Percentiles rank a stretch among this genome's conserved stretches.
Evolutionary conservation across 2,888 invertebrate genomes (phyloP).

Genomic region (Cerceris ruficornis): DNA sequence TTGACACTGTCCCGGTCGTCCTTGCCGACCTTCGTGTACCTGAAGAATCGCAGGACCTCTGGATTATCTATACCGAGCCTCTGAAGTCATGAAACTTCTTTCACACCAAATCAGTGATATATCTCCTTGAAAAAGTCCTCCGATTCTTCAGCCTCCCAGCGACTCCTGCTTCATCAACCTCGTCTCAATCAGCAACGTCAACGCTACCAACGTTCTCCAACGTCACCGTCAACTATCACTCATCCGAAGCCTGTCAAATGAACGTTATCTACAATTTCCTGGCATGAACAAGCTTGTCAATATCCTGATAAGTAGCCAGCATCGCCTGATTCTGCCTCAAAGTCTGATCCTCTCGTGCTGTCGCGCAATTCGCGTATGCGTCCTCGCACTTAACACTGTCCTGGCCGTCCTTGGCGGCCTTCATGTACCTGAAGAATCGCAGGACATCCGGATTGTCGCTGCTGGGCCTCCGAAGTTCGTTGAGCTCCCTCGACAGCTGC

Average conservation of each 20-base stretch:
- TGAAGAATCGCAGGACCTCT: no score
- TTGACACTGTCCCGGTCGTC: no score
- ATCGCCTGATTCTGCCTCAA: constrained; percentile 87
- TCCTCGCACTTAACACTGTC: constrained; percentile 89
- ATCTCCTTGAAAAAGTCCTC: no score
- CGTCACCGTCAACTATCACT: no score
- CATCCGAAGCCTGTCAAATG: background rate
- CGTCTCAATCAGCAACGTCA: no score
- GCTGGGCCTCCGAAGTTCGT: constrained; percentile 92
- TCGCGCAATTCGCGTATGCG: constrained; percentile 86
- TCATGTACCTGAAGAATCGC: constrained; percentile 95
- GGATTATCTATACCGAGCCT: no score
- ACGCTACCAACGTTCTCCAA: no score
- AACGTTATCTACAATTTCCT: constrained; percentile 83
- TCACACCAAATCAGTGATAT: no score
- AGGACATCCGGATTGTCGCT: constrained; percentile 94
- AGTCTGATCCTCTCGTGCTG: constrained; percentile 85
- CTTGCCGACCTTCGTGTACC: no score
- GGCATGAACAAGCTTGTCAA: constrained; percentile 93
- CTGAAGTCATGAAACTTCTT: no score
- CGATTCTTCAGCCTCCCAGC: no score
- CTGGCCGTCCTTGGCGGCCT: constrained; percentile 93
- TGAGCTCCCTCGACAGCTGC: constrained; percentile 93
- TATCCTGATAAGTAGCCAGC: constrained; percentile 93
- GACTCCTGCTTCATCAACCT: no score